Evolutionary conservation across 2,888 invertebrate species (phyloP).

Genomic region (Ptychoptera albimana): DNA sequence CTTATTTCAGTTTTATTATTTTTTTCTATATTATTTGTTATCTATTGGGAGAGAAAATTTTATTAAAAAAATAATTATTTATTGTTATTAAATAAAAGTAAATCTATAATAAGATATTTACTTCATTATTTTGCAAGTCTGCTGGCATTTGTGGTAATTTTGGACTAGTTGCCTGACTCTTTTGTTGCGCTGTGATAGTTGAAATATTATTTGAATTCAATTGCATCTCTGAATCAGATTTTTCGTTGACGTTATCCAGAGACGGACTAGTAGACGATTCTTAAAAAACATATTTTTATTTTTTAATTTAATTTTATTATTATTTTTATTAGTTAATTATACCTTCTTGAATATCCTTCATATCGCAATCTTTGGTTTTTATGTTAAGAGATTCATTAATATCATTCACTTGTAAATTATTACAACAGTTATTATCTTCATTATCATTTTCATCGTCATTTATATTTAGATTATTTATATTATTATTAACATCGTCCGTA

Average conservation of each 20-base stretch:
- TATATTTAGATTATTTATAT: neutral
- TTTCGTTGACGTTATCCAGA: conserved; percentile 11
- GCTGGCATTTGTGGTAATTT: conserved; percentile 21
- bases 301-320: too few species aligned
- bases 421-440: neutral
- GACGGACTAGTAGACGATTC: conserved; percentile 7
- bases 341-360: conserved; percentile 15
- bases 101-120: conserved; percentile 1
- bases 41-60: too few species aligned
- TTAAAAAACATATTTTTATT: neutral
- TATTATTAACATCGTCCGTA: neutral
- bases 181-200: conserved; percentile 26
- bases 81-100: neutral
- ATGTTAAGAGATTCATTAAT: conserved; percentile 5
- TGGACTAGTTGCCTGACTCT: conserved; percentile 31
- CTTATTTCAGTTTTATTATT: too few species aligned
- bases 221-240: conserved; percentile 7
- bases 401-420: neutral
- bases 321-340: neutral
- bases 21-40: too few species aligned
- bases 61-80: neutral
- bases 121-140: conserved; percentile 4
- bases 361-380: conserved; percentile 10
- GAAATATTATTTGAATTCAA: conserved; percentile 7
- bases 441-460: conserved; percentile 1